A percentile compares a stretch with the other conserved stretches of the same genome.
Conservation (phyloP, 2,888 invertebrate genomes). For the Drosophila multiciliata region DNA sequence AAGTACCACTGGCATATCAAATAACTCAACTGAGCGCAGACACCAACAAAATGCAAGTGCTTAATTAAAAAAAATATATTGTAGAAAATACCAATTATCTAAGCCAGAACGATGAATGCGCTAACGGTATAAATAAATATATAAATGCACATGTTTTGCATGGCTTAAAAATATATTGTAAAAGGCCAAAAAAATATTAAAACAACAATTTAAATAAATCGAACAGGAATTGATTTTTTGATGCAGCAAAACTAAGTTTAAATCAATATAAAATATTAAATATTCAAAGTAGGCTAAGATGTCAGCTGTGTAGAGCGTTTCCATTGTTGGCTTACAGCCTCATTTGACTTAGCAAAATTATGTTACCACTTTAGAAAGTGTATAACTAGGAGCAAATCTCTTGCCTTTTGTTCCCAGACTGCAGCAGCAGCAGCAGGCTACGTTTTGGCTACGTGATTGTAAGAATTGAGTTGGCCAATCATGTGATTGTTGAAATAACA, state of each 20-base stretch:
- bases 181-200: not conserved
- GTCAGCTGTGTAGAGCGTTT: not conserved
- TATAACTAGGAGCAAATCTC: not conserved
- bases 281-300: not conserved
- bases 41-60: slow-evolving; percentile 37
- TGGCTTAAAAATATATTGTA: not conserved
- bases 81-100: slow-evolving; percentile 18
- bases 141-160: not conserved
- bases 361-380: not conserved
- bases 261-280: not conserved
- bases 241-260: not conserved
- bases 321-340: not conserved
- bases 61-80: slow-evolving; percentile 43
- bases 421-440: not conserved
- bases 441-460: slow-evolving; percentile 12
- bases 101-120: slow-evolving; percentile 14
- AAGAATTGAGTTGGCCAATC: slow-evolving; percentile 55
- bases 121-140: not conserved
- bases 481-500: slow-evolving; percentile 75
- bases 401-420: slow-evolving; percentile 18
- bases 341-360: not conserved
- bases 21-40: slow-evolving; percentile 32
- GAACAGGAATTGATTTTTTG: not conserved
- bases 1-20: slow-evolving; percentile 65
- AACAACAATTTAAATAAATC: not conserved